Conservation (phyloP, 2,797 vertebrate genomes). For the Perodicticus potto region DNA sequence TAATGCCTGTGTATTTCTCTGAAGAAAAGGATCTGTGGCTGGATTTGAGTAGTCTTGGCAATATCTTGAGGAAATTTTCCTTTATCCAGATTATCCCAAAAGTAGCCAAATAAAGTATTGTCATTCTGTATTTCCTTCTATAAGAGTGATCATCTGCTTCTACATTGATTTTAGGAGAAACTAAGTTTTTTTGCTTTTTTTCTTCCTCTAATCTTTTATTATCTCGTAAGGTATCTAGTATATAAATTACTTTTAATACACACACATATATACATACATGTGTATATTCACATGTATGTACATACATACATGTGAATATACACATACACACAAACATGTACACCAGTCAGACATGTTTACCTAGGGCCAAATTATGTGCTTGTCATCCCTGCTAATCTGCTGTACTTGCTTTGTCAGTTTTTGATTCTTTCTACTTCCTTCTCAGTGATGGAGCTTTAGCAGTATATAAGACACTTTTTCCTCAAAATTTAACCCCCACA, state of each 20-base stretch:
- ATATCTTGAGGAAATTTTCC: conserved; percentile 25
- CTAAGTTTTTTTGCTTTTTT: not conserved
- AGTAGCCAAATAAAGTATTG: conserved; percentile 21
- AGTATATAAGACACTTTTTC: not conserved
- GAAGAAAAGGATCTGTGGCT: not conserved
- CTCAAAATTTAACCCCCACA: not conserved
- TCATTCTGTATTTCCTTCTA: conserved; percentile 48
- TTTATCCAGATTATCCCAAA: conserved; percentile 9
- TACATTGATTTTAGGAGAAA: not conserved
- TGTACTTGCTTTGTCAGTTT: not conserved
- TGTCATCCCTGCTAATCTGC: not conserved
- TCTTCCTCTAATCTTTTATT: not conserved
- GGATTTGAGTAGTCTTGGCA: conserved; percentile 46
- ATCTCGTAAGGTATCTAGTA: not conserved
- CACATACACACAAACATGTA: not conserved
- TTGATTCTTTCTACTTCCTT: conserved; percentile 14
- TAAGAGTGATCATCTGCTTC: conserved; percentile 42
- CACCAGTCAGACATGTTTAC: not conserved
- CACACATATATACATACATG: not conserved
- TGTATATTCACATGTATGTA: not conserved
- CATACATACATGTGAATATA: no score
- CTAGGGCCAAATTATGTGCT: not conserved
- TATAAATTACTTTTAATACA: not conserved
- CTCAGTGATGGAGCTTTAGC: not conserved
- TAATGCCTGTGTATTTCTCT: conserved; percentile 6